Percentiles rank a stretch among this genome's conserved stretches.
phyloP scores from a whole-genome alignment of 2,888 invertebrate genomes.

The Caenorhabditis uteleia region DNA sequence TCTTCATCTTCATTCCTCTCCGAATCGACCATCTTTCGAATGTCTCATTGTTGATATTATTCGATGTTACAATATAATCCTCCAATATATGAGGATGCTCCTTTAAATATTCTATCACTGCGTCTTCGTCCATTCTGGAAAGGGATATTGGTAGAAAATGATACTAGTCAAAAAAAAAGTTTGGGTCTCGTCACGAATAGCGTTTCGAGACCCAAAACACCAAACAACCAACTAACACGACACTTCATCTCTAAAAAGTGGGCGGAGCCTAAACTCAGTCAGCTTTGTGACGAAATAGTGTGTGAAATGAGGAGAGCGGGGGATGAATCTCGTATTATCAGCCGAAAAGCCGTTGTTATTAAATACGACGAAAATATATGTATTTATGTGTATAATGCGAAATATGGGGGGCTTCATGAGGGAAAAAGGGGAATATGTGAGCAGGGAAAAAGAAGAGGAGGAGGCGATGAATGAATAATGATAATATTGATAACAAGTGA shows the following conservation, averaged over 20 bases:
- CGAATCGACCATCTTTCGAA: constrained; percentile 55
- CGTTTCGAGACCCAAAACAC: no score
- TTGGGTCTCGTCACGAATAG: no score
- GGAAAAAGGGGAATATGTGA: no score
- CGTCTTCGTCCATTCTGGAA: no score
- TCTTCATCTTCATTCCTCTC: constrained; percentile 14
- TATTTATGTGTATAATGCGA: constrained; percentile 1
- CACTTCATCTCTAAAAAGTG: constrained; percentile 7
- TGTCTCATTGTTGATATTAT: constrained; percentile 47
- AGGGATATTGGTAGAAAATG: no score
- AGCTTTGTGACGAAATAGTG: background rate
- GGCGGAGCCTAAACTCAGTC: background rate
- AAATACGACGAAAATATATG: background rate
- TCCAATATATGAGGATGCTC: constrained; percentile 54
- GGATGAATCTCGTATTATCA: no score
- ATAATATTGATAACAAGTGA: no score
- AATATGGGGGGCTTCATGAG: no score
- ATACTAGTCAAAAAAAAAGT: no score
- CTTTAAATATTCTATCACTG: constrained; percentile 43
- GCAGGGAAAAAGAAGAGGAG: no score
- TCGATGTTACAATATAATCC: constrained; percentile 45
- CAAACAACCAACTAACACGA: background rate
- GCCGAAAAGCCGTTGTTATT: background rate
- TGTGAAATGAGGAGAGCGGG: no score
- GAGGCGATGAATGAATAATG: no score